These are phyloP conservation scores for Ptychochromis oligacanthus DNA, from an alignment of 2,113 vertebrate species.

Conservation along the genomic window DNA sequence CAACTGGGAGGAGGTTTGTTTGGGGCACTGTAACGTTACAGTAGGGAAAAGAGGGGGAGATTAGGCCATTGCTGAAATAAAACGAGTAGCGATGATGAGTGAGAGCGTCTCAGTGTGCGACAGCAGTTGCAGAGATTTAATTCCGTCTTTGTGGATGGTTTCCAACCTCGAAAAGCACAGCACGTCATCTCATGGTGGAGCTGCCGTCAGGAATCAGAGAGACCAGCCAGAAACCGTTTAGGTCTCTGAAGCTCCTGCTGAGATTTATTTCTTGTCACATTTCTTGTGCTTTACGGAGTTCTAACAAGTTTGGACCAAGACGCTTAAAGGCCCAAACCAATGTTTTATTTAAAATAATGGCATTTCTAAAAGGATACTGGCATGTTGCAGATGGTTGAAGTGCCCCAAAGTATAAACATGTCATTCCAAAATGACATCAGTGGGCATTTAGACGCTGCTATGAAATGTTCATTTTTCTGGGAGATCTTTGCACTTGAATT, in stretches of 20 bases:
- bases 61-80: constrained; percentile 28
- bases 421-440: too few relatives aligned
- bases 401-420: neutral
- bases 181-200: constrained; percentile 7
- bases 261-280: neutral
- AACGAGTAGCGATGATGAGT: neutral
- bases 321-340: neutral
- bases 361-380: too few relatives aligned
- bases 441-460: too few relatives aligned
- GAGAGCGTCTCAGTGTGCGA: constrained; percentile 19
- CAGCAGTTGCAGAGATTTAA: constrained; percentile 28
- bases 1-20: constrained; percentile 22
- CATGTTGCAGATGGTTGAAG: too few relatives aligned
- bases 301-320: neutral
- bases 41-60: constrained; percentile 19
- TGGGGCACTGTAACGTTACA: constrained; percentile 11
- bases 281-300: neutral
- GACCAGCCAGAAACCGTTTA: neutral
- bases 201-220: neutral
- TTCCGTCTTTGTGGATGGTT: constrained; percentile 40
- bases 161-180: constrained; percentile 39
- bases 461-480: too few relatives aligned
- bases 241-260: neutral
- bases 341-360: neutral
- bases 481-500: too few relatives aligned